phyloP scores from a whole-genome alignment of 1,140 invertebrate species.

The Drosophila kikkawai region DNA sequence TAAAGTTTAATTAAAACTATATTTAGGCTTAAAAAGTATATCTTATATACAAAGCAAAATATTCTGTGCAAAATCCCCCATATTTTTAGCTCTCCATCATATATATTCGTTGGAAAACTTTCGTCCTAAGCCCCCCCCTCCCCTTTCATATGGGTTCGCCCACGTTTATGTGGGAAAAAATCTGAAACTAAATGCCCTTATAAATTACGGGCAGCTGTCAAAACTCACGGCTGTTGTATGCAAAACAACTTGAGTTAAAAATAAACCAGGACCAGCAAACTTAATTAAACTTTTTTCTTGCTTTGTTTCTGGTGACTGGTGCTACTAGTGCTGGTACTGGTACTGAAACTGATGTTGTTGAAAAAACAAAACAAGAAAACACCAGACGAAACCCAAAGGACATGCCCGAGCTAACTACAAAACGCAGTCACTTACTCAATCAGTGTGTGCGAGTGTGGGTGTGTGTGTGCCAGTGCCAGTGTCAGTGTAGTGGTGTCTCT shows the following conservation, averaged over 20 bases:
- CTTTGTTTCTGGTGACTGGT: conserved; percentile 14
- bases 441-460: neutral
- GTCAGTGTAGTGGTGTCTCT: conserved; percentile 8
- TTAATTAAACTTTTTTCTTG: conserved; percentile 72
- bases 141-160: conserved; percentile 10
- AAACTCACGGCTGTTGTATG: conserved; percentile 64
- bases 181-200: conserved; percentile 74
- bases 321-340: neutral
- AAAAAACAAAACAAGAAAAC: conserved; percentile 28
- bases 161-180: conserved; percentile 45
- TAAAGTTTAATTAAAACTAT: conserved; percentile 32
- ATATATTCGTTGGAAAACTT: conserved; percentile 21
- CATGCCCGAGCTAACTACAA: conserved; percentile 46
- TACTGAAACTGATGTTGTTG: neutral
- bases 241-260: conserved; percentile 67
- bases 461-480: neutral
- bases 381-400: conserved; percentile 27
- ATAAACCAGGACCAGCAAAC: conserved; percentile 78
- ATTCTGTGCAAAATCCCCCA: neutral
- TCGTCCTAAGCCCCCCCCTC: conserved; percentile 6
- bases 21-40: conserved; percentile 24
- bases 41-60: neutral
- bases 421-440: conserved; percentile 45
- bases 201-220: conserved; percentile 73
- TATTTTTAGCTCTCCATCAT: conserved; percentile 11